A percentile compares a stretch with the other conserved stretches of the same genome.
Conservation (phyloP, 2,888 invertebrate species). For the Tipula lateralis region DNA sequence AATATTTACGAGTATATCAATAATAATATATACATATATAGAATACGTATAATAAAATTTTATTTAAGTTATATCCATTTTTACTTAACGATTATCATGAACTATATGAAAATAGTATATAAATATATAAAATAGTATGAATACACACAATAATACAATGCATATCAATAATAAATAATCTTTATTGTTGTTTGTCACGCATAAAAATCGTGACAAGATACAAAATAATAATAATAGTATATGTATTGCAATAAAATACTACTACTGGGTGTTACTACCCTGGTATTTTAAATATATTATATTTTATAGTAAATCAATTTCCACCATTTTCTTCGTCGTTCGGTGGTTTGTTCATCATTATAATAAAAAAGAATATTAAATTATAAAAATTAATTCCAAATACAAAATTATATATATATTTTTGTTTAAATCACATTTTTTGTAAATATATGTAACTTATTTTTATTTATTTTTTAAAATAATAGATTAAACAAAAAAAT, state of each 20-base stretch:
- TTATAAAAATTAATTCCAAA: neutral
- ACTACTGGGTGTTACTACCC: neutral
- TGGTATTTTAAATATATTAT: neutral
- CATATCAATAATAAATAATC: slow-evolving; percentile 25
- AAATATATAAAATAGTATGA: neutral
- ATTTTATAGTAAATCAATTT: slow-evolving; percentile 19
- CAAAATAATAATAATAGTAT: slow-evolving; percentile 31
- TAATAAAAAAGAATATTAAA: neutral
- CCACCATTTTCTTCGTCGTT: neutral
- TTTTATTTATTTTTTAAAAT: neutral
- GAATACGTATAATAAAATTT: too few relatives aligned
- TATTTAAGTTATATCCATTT: neutral
- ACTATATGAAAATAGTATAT: neutral
- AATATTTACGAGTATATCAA: too few relatives aligned
- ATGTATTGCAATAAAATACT: slow-evolving; percentile 14
- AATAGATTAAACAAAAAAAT: slow-evolving; percentile 1
- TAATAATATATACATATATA: neutral
- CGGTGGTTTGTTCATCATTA: slow-evolving; percentile 12
- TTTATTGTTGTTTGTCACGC: slow-evolving; percentile 34
- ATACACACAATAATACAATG: neutral
- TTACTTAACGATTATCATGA: neutral
- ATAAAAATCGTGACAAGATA: slow-evolving; percentile 34
- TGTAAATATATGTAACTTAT: neutral
- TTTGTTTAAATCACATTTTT: neutral
- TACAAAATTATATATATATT: neutral